Percentiles rank a stretch among this genome's conserved stretches.
Conservation (phyloP, 2,113 vertebrate species). For the Salvelinus alpinus region DNA sequence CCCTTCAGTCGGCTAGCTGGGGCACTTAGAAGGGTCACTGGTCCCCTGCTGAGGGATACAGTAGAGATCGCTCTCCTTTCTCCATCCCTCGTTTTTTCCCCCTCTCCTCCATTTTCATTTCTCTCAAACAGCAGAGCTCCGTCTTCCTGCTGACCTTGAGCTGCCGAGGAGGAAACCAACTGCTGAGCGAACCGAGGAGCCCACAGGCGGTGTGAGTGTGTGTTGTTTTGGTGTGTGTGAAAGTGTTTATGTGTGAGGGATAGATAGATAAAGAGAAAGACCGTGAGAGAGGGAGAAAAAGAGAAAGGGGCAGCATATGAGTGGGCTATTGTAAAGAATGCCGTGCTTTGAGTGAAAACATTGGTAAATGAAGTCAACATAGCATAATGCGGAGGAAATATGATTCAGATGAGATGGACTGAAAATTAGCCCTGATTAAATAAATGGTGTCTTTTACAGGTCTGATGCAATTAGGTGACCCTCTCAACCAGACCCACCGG, state of each 20-base stretch:
- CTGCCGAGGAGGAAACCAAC: neutral
- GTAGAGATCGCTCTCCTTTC: no score
- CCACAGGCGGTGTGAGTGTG: neutral
- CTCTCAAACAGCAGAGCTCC: conserved; percentile 2
- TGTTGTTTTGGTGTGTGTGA: neutral
- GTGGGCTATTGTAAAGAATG: neutral
- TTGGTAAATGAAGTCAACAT: conserved; percentile 1
- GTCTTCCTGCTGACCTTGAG: conserved; percentile 53
- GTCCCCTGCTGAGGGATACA: neutral
- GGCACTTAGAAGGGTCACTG: conserved; percentile 17
- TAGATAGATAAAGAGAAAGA: neutral
- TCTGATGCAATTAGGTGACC: conserved; percentile 40
- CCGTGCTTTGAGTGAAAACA: neutral
- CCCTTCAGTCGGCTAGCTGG: neutral
- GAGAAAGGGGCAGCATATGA: neutral
- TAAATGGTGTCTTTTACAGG: conserved; percentile 18
- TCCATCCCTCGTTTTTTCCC: neutral
- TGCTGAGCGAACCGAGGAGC: neutral
- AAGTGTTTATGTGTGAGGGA: neutral
- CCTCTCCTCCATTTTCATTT: neutral
- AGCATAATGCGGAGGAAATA: neutral
- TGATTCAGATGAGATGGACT: neutral
- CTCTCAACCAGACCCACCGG: conserved; percentile 23
- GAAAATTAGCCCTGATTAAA: neutral
- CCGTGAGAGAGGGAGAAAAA: neutral